Base-by-base conservation (phyloP, 2,113 vertebrate species). In the Gobius niger region DNA sequence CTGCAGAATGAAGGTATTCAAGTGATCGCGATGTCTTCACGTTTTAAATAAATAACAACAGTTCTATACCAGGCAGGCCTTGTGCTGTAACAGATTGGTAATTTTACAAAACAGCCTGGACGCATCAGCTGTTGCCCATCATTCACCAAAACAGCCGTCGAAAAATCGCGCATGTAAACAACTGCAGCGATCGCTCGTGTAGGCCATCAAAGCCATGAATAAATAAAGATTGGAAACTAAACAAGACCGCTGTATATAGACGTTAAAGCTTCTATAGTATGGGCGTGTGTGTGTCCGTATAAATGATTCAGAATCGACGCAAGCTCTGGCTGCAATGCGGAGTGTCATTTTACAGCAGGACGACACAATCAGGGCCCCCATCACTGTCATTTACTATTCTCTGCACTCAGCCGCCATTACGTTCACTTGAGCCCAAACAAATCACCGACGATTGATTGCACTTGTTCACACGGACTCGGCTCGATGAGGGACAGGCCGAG, bases 241-340 rank as follows among this genome's bases (percentile, higher is more conserved):
- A 46, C 75, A 64, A 72, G 15, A 34, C 24, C 5, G 24, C 5
- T 34, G 2, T 34, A 34, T 34, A 34, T 34, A 34, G 24, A 34
- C 24, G 24, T 34, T 34, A 24, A 24, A 24, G 24, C 3, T 24
- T 24, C 24, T 24, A 24, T 24, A 3, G 24, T 24, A 24, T 3
- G 24, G 24, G 24, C 24, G 3, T 24, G 24, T 24, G 24, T 24
- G 24, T 24, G 24, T 24, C 24, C 3, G 24, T 34, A 34, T 70
- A 67, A 85, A 83, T 80, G 72, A 87, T 85, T 84, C 78, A 84
- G 67, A 70, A 85, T 84, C 85, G 80, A 83, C 68, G 53, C 74
- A 67, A 76, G 78, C 24, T 2, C 24, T 4, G 70, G 70, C 82
- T 65, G 51, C 69, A 66, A 65, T 70, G 83, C 59, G 44, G 74